Conservation (phyloP, 2,888 invertebrate genomes). For the Cylloceria caligata region DNA sequence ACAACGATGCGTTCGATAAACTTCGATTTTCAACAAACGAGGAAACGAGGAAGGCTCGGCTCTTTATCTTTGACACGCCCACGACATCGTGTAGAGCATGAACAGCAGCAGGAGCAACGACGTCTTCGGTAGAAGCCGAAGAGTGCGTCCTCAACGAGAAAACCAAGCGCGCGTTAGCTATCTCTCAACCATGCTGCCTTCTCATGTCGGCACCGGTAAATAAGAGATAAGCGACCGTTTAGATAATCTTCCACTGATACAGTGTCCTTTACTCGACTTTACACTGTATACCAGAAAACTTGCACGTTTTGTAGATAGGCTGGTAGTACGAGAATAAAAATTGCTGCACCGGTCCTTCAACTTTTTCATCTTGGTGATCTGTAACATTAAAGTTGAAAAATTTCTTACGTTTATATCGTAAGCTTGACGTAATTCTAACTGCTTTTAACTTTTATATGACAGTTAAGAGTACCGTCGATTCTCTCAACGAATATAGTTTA, state of each 20-base stretch:
- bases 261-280: constrained; percentile 42
- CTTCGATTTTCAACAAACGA: constrained; percentile 69
- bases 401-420: constrained; percentile 10
- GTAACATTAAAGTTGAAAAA: constrained; percentile 5
- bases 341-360: constrained; percentile 29
- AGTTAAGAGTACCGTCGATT: background rate
- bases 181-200: constrained; percentile 52
- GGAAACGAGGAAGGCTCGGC: constrained; percentile 71
- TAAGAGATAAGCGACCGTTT: constrained; percentile 78
- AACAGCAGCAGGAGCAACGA: constrained; percentile 73
- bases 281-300: constrained; percentile 18
- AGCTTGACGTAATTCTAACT: background rate
- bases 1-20: constrained; percentile 64
- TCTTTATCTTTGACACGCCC: constrained; percentile 80
- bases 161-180: constrained; percentile 48
- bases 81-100: constrained; percentile 77
- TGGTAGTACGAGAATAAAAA: constrained; percentile 39
- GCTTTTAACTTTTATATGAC: background rate
- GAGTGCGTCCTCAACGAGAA: constrained; percentile 30
- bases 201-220: constrained; percentile 69
- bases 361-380: constrained; percentile 28
- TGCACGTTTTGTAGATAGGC: constrained; percentile 39
- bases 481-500: background rate
- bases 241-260: constrained; percentile 76
- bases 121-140: constrained; percentile 46